phyloP scores from a whole-genome alignment of 2,113 vertebrate genomes.

The Jaculus jaculus region DNA sequence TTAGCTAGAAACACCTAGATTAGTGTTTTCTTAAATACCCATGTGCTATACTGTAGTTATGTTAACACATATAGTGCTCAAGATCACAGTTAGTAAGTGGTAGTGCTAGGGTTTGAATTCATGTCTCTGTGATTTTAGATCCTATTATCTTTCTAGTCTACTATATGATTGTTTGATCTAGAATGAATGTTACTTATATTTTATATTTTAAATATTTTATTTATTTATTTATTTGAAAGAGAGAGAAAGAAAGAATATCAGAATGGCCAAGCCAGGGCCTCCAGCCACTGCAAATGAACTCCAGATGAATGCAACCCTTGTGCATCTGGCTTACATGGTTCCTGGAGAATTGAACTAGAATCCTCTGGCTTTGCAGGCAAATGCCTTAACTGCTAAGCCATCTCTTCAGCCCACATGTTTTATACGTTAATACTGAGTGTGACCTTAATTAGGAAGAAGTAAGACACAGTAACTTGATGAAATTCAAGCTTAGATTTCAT shows the following conservation, averaged over 20 bases:
- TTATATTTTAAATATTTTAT: too few species aligned
- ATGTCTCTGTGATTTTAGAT: neutral
- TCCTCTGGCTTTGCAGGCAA: too few species aligned
- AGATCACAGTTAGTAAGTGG: neutral
- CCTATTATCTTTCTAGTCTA: neutral
- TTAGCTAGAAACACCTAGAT: neutral
- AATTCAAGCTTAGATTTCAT: neutral
- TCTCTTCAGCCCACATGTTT: too few species aligned
- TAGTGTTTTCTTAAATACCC: neutral
- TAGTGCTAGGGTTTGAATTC: neutral
- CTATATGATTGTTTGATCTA: neutral
- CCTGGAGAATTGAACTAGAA: too few species aligned
- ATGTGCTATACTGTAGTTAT: neutral
- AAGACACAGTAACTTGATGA: neutral
- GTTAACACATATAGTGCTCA: neutral
- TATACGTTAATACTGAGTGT: neutral
- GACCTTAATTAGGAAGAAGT: neutral
- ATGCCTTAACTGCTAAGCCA: too few species aligned
- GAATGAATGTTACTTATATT: neutral
- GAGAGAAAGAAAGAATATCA: too few species aligned
- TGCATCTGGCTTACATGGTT: too few species aligned
- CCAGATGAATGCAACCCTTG: too few species aligned
- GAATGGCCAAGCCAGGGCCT: too few species aligned
- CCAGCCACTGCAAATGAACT: too few species aligned
- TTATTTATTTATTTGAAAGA: too few species aligned